Conservation (phyloP, 1,140 invertebrate genomes). For the Hyphantria cunea region DNA sequence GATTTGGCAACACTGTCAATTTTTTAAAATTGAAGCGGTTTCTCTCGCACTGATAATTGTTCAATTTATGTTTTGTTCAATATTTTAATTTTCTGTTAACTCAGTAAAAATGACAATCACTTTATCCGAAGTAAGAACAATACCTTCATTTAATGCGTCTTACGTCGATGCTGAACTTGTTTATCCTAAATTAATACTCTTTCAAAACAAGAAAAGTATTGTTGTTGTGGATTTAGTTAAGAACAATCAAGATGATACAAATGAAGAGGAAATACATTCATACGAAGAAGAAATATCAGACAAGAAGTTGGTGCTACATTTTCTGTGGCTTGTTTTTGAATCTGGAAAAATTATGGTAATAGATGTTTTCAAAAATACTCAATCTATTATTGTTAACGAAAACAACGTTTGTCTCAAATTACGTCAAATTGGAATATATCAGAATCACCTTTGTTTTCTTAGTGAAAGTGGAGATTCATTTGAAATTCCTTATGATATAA, state of each 20-base stretch:
- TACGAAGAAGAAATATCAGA: constrained; percentile 50
- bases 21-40: too few species aligned
- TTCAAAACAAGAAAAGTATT: constrained; percentile 49
- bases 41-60: too few species aligned
- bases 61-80: too few species aligned
- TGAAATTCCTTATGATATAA: constrained; percentile 29
- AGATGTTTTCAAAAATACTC: constrained; percentile 38
- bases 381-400: constrained; percentile 47
- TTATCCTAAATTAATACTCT: constrained; percentile 58
- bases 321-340: constrained; percentile 58
- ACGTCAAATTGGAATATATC: constrained; percentile 37
- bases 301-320: constrained; percentile 45
- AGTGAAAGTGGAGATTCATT: constrained; percentile 67
- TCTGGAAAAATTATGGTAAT: constrained; percentile 54
- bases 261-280: constrained; percentile 25
- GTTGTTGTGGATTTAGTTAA: constrained; percentile 40
- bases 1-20: too few species aligned
- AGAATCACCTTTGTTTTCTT: constrained; percentile 49
- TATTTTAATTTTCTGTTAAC: not conserved
- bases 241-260: constrained; percentile 31
- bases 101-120: constrained; percentile 21
- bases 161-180: constrained; percentile 41
- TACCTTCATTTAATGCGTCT: constrained; percentile 3
- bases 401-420: constrained; percentile 56
- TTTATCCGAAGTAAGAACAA: constrained; percentile 11